A percentile compares a stretch with the other conserved stretches of the same genome.
phyloP scores from a whole-genome alignment of 2,888 invertebrate genomes.

The Temnothorax unifasciatus region DNA sequence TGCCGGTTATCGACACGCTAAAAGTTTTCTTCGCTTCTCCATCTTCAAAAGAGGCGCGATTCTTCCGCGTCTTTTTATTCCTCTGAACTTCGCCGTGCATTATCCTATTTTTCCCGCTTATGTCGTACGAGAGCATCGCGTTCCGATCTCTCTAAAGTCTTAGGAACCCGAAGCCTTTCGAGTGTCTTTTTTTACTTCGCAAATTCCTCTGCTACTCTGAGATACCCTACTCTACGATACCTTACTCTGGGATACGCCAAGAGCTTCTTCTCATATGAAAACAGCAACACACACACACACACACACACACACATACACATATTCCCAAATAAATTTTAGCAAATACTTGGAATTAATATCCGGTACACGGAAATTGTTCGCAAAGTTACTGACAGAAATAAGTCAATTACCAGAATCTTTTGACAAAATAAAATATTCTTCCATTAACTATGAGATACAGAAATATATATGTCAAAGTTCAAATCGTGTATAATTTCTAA shows the following conservation, averaged over 20 bases:
- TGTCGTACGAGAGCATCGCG: conserved; percentile 29
- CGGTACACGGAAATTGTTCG: background rate
- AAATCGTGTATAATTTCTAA: background rate
- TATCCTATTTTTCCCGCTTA: conserved; percentile 39
- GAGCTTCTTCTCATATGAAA: background rate
- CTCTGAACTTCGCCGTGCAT: conserved; percentile 39
- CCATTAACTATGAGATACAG: background rate
- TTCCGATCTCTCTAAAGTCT: conserved; percentile 46
- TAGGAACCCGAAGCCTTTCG: conserved; percentile 22
- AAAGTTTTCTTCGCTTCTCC: conserved; percentile 40
- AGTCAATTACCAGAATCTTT: background rate
- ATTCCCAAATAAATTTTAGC: conserved; percentile 12
- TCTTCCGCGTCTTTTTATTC: conserved; percentile 32
- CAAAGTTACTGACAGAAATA: background rate
- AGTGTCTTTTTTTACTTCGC: conserved; percentile 22
- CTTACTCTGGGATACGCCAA: background rate
- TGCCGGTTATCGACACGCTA: conserved; percentile 39
- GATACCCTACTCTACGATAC: background rate
- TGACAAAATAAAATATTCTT: background rate
- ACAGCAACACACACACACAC: background rate
- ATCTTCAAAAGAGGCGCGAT: conserved; percentile 18
- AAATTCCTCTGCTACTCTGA: conserved; percentile 20
- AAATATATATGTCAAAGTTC: background rate
- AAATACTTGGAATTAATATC: conserved; percentile 18
- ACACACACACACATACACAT: too few species aligned